Conservation (phyloP, 2,888 invertebrate genomes). For the Amphiduros pacificus region DNA sequence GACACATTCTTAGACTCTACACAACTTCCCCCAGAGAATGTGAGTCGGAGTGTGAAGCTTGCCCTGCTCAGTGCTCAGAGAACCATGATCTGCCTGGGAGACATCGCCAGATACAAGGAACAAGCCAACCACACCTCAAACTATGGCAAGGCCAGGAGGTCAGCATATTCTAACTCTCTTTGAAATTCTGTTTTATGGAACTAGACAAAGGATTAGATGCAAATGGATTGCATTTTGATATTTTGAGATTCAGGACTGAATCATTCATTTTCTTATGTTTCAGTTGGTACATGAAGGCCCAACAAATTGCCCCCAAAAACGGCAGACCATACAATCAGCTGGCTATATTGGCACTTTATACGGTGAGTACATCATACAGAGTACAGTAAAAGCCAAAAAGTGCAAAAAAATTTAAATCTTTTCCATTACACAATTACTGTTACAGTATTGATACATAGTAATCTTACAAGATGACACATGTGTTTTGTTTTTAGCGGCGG, state of each 20-base stretch:
- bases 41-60: conserved; percentile 68
- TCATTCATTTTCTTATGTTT: conserved; percentile 17
- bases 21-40: conserved; percentile 59
- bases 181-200: too few species aligned
- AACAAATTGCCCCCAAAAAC: conserved; percentile 90
- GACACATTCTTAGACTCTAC: conserved; percentile 51
- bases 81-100: conserved; percentile 85
- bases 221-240: background rate
- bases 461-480: too few species aligned
- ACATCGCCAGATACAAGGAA: conserved; percentile 87
- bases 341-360: conserved; percentile 77
- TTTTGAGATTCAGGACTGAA: background rate
- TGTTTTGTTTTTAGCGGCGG: too few species aligned
- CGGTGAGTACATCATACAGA: too few species aligned
- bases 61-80: conserved; percentile 86
- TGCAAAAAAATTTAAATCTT: too few species aligned
- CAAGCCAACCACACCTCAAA: conserved; percentile 79
- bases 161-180: conserved; percentile 15
- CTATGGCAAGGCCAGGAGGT: conserved; percentile 77
- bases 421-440: too few species aligned
- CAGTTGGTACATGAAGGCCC: conserved; percentile 89
- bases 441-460: too few species aligned
- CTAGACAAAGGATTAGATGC: background rate
- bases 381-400: too few species aligned
- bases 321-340: conserved; percentile 94